Evolutionary conservation across 1,140 invertebrate species (phyloP).

Genomic region (Pseudomyrmex sp.): DNA sequence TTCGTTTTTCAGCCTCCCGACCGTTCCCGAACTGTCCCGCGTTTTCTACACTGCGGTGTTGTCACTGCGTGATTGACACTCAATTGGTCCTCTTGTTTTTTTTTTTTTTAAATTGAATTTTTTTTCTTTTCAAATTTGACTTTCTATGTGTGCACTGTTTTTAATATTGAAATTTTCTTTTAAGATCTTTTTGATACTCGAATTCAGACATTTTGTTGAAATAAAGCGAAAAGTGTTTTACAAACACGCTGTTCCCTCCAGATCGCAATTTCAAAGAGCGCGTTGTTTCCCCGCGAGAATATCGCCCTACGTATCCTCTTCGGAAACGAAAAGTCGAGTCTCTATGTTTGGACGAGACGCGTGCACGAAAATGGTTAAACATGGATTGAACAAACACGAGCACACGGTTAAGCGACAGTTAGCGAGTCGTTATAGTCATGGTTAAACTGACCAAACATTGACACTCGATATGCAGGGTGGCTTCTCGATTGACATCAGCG

Average conservation of each 20-base stretch:
- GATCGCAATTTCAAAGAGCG: not conserved
- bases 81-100: too few relatives aligned
- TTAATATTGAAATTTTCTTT: not conserved
- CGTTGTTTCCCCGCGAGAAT: conserved; percentile 24
- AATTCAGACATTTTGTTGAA: too few relatives aligned
- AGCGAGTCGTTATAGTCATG: conserved; percentile 67
- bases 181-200: not conserved
- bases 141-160: too few relatives aligned
- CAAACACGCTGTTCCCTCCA: not conserved
- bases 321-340: conserved; percentile 60
- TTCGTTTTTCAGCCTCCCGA: conserved; percentile 80
- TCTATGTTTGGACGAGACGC: conserved; percentile 65
- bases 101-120: too few relatives aligned
- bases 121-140: too few relatives aligned
- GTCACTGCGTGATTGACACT: too few relatives aligned
- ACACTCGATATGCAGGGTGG: conserved; percentile 60
- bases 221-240: not conserved
- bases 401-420: conserved; percentile 67
- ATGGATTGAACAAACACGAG: conserved; percentile 67
- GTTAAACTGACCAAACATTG: conserved; percentile 68
- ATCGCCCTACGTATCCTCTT: conserved; percentile 32
- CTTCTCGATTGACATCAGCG: conserved; percentile 55
- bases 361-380: conserved; percentile 70
- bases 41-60: conserved; percentile 6
- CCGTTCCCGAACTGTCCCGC: conserved; percentile 24